Evolutionary conservation across 2,797 vertebrate species (phyloP).

Genomic region (Sebastiscus albofasciatus): DNA sequence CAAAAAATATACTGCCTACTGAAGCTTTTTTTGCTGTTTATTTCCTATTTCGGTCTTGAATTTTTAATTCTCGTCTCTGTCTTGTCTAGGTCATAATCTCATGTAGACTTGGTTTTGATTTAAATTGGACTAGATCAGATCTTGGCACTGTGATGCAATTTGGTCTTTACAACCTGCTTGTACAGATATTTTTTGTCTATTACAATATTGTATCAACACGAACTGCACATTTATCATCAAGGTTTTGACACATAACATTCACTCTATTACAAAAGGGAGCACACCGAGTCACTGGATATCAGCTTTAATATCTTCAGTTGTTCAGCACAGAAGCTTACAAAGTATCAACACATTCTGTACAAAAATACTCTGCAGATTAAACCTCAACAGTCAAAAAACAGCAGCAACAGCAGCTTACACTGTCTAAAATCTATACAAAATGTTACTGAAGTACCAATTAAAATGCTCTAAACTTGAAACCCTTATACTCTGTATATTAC

Average conservation of each 20-base stretch:
- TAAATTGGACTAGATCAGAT: background rate
- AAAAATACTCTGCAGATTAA: slow-evolving; percentile 67
- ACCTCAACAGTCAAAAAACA: background rate
- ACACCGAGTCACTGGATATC: slow-evolving; percentile 1
- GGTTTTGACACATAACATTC: background rate
- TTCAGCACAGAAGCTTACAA: slow-evolving; percentile 53
- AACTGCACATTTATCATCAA: background rate
- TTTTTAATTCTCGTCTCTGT: background rate
- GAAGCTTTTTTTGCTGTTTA: background rate
- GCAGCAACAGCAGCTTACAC: slow-evolving; percentile 37
- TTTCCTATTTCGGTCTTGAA: background rate
- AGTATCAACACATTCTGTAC: slow-evolving; percentile 64
- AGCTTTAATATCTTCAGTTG: slow-evolving; percentile 71
- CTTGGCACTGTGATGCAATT: background rate
- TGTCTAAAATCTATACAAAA: slow-evolving; percentile 59
- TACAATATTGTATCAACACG: background rate
- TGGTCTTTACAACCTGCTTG: background rate
- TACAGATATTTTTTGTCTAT: background rate
- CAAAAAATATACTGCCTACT: no score
- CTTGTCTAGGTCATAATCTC: background rate
- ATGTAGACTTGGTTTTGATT: background rate
- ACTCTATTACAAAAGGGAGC: background rate
- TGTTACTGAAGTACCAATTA: slow-evolving; percentile 66
- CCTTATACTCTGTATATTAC: slow-evolving; percentile 68
- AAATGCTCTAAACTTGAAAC: slow-evolving; percentile 48